These are phyloP conservation scores for Andricus grossulariae DNA, from an alignment of 1,140 invertebrate species.

Conservation along the genomic window DNA sequence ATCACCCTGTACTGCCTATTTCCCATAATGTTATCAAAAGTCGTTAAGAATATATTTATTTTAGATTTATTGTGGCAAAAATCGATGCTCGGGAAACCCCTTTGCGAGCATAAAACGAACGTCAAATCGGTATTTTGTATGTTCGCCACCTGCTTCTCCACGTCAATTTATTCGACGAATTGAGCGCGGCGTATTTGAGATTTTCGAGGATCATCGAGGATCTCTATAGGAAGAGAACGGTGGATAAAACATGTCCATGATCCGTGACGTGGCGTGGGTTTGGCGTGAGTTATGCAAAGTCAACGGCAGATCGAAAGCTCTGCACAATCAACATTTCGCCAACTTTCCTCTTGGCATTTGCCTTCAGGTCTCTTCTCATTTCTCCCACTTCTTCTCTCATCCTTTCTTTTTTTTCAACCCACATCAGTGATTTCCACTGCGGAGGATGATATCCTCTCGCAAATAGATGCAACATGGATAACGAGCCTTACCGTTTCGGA, in stretches of 20 bases:
- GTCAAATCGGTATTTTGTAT: neutral
- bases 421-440: neutral
- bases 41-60: neutral
- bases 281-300: conserved; percentile 26
- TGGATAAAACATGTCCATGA: conserved; percentile 19
- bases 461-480: neutral
- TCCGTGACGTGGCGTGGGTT: conserved; percentile 24
- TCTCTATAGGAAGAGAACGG: conserved; percentile 17
- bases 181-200: conserved; percentile 20
- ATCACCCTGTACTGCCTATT: too few relatives aligned
- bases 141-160: conserved; percentile 11
- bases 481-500: neutral
- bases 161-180: conserved; percentile 26
- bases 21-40: too few relatives aligned
- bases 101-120: neutral
- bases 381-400: neutral
- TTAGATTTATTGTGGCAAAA: neutral
- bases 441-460: neutral
- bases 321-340: conserved; percentile 20
- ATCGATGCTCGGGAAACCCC: neutral
- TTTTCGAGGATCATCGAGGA: conserved; percentile 30
- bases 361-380: neutral
- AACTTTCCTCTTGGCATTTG: conserved; percentile 14
- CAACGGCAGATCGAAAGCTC: conserved; percentile 25
- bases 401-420: neutral